phyloP scores from a whole-genome alignment of 1,140 invertebrate species.

The Drosophila aff. region DNA sequence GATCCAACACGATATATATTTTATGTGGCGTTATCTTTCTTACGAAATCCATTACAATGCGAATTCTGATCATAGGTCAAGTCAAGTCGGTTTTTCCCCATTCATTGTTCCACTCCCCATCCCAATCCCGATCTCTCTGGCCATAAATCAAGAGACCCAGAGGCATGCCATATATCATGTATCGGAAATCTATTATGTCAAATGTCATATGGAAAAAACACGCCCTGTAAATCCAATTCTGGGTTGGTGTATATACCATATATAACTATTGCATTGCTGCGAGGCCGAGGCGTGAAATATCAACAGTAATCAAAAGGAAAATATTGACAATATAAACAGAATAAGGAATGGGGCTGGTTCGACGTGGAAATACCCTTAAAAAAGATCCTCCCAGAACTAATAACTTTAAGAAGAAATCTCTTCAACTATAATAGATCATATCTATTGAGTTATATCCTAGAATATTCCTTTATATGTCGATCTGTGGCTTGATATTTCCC shows the following conservation, averaged over 20 bases:
- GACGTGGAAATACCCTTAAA: slow-evolving; percentile 34
- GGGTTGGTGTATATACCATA: slow-evolving; percentile 5
- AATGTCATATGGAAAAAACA: slow-evolving; percentile 57
- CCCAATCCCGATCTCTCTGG: slow-evolving; percentile 4
- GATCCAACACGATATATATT: slow-evolving; percentile 8
- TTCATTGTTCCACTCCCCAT: slow-evolving; percentile 40
- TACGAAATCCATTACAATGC: slow-evolving; percentile 41
- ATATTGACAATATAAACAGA: slow-evolving; percentile 67
- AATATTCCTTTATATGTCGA: neutral
- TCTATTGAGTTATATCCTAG: neutral
- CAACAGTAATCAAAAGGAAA: slow-evolving; percentile 70
- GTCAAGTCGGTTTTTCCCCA: slow-evolving; percentile 30
- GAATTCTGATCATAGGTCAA: slow-evolving; percentile 57
- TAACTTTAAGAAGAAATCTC: neutral
- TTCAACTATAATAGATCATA: neutral
- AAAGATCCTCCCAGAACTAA: neutral
- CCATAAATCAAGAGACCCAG: slow-evolving; percentile 49
- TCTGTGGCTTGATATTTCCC: neutral
- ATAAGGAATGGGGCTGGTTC: slow-evolving; percentile 16
- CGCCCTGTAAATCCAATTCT: slow-evolving; percentile 50
- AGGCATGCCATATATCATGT: slow-evolving; percentile 33
- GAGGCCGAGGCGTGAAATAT: slow-evolving; percentile 76
- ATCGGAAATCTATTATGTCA: slow-evolving; percentile 60
- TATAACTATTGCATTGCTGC: slow-evolving; percentile 21
- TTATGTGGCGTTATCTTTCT: slow-evolving; percentile 34